phyloP scores from a whole-genome alignment of 2,113 vertebrate species.

The Uria lomvia region DNA sequence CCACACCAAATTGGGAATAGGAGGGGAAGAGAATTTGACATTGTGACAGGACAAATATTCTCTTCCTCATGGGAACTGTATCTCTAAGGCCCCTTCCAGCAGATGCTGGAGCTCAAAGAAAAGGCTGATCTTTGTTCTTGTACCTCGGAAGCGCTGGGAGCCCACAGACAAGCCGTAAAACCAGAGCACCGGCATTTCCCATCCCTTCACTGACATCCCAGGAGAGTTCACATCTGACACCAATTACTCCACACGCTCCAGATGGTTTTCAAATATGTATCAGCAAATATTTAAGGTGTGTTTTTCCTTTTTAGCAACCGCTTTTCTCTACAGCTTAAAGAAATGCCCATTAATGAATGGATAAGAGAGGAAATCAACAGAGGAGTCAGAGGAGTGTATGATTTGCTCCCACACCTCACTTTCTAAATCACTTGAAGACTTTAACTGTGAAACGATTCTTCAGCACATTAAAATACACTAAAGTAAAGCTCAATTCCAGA shows the following conservation, averaged over 20 bases:
- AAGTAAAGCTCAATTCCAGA: neutral
- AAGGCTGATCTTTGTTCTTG: slow-evolving; percentile 27
- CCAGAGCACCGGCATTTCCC: neutral
- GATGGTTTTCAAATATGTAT: neutral
- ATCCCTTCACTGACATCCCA: neutral
- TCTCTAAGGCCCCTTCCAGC: slow-evolving; percentile 6
- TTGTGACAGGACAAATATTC: slow-evolving; percentile 43
- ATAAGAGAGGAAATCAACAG: neutral
- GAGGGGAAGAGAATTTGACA: slow-evolving; percentile 32
- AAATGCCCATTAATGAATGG: neutral
- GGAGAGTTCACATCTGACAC: neutral
- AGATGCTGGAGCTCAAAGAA: neutral
- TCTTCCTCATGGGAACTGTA: slow-evolving; percentile 18
- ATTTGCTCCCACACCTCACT: neutral
- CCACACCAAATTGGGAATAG: neutral
- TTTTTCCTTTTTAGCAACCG: neutral
- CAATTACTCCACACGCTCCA: neutral
- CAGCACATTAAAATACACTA: neutral
- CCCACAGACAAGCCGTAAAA: neutral
- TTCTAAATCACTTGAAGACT: neutral
- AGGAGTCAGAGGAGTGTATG: neutral
- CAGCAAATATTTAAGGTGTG: slow-evolving; percentile 31
- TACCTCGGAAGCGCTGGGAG: neutral
- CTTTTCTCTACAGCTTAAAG: neutral
- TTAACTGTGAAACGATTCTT: neutral